These are phyloP conservation scores for Phyllotis vaccarum DNA, from an alignment of 2,797 vertebrate species.

Conservation along the genomic window DNA sequence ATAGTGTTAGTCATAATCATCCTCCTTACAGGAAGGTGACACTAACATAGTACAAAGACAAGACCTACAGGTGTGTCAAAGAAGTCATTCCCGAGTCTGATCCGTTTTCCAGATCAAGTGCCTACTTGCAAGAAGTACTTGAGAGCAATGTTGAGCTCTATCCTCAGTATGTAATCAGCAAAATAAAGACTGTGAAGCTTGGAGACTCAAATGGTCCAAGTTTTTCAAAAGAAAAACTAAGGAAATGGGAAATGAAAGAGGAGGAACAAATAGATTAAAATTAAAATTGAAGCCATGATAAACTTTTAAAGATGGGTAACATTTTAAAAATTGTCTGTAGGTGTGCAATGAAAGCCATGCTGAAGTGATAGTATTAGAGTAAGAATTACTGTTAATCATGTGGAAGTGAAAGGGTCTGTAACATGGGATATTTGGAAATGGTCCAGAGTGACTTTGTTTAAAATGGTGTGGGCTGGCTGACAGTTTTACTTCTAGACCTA, in stretches of 20 bases:
- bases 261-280: slow-evolving; percentile 1
- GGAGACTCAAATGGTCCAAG: background rate
- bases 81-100: slow-evolving; percentile 15
- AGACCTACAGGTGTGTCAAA: background rate
- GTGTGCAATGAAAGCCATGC: background rate
- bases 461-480: background rate
- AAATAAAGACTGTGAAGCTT: background rate
- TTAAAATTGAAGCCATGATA: background rate
- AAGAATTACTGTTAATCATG: slow-evolving; percentile 36
- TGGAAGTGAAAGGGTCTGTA: background rate
- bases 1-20: background rate
- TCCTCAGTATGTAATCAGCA: background rate
- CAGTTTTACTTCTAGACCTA: slow-evolving; percentile 24
- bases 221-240: slow-evolving; percentile 39
- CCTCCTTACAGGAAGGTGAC: background rate
- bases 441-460: background rate
- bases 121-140: slow-evolving; percentile 5
- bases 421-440: background rate
- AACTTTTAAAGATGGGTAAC: background rate
- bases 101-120: slow-evolving; percentile 3
- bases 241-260: background rate
- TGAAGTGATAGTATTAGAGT: slow-evolving; percentile 28
- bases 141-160: background rate
- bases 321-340: background rate
- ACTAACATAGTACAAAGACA: background rate